These are phyloP conservation scores for Poecilobothrus nobilitatus DNA, from an alignment of 2,888 invertebrate species.

Conservation along the genomic window DNA sequence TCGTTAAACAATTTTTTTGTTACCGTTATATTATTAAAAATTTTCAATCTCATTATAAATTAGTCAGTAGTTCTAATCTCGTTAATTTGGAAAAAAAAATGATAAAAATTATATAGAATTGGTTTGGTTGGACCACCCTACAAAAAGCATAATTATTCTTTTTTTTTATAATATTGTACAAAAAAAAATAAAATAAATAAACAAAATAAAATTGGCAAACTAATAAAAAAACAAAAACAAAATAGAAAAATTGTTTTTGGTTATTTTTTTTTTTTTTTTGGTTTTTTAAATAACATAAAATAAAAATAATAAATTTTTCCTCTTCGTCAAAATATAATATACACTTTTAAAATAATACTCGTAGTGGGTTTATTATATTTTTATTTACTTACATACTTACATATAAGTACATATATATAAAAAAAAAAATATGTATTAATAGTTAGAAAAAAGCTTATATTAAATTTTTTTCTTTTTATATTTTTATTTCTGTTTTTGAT, in stretches of 20 bases:
- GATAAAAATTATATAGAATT: no score
- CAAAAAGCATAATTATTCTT: no score
- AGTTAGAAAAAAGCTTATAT: background rate
- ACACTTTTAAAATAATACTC: background rate
- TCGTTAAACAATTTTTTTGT: no score
- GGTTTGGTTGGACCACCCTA: no score
- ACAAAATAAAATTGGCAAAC: background rate
- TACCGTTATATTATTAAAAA: no score
- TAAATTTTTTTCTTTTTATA: background rate
- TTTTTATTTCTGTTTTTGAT: background rate
- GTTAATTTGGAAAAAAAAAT: no score
- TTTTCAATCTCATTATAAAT: no score
- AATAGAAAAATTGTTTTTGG: background rate
- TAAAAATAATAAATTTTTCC: background rate
- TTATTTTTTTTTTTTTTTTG: no score
- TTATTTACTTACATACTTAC: background rate
- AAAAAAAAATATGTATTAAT: no score
- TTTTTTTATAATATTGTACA: no score
- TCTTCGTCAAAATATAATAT: background rate
- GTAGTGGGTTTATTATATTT: no score
- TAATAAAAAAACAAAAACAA: background rate
- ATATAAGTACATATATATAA: background rate
- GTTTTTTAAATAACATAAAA: background rate
- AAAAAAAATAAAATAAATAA: background rate
- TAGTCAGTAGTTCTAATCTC: no score